Percentiles rank a stretch among this genome's conserved stretches.
These are phyloP conservation scores for Automeris io DNA, from an alignment of 2,888 invertebrate species.

Conservation along the genomic window DNA sequence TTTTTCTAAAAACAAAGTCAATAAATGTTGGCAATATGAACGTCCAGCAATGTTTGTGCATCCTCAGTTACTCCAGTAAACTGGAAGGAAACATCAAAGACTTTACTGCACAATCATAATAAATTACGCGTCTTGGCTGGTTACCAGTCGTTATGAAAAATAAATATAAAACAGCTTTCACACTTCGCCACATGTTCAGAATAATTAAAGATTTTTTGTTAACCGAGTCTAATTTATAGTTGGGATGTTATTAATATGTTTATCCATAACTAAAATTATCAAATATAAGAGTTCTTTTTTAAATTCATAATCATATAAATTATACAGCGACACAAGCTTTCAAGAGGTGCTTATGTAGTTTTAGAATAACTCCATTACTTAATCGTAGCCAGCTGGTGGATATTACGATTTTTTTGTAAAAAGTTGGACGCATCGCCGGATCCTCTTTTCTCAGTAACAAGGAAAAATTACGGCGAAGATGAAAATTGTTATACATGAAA, in stretches of 20 bases:
- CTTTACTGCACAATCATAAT: constrained; percentile 14
- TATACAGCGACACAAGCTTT: too few species aligned
- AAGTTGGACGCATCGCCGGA: not conserved
- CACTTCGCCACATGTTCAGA: constrained; percentile 9
- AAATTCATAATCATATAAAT: too few species aligned
- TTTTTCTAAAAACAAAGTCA: not conserved
- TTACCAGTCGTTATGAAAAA: constrained; percentile 14
- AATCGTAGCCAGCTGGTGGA: not conserved
- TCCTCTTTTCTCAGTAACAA: too few species aligned
- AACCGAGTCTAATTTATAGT: not conserved
- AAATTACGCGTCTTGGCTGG: constrained; percentile 20
- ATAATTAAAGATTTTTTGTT: not conserved
- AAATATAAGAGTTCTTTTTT: too few species aligned
- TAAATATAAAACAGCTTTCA: constrained; percentile 18
- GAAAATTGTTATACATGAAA: too few species aligned
- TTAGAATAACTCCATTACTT: not conserved
- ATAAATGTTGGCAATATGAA: constrained; percentile 1
- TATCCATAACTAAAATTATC: too few species aligned
- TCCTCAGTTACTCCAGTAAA: constrained; percentile 6
- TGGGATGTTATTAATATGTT: not conserved
- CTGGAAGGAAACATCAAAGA: constrained; percentile 18
- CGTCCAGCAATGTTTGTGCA: not conserved
- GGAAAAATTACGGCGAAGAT: too few species aligned
- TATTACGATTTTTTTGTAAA: not conserved
- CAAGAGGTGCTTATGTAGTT: too few species aligned